Conservation (phyloP, 2,888 invertebrate species). For the Torymus tubicola region DNA sequence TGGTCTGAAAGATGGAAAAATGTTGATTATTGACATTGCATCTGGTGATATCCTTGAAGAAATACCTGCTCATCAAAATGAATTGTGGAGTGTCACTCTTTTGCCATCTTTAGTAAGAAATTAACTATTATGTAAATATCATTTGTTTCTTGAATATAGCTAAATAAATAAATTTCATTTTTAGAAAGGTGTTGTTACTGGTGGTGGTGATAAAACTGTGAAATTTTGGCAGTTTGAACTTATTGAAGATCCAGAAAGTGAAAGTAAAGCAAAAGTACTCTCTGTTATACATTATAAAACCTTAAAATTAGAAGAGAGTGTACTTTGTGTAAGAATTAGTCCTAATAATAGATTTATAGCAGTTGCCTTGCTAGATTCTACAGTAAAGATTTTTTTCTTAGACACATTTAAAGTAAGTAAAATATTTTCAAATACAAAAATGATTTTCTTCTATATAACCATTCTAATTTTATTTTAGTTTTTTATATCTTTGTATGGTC, state of each 20-base stretch:
- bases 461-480: conserved; percentile 79
- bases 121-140: conserved; percentile 13
- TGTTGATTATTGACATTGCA: conserved; percentile 91
- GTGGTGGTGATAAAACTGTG: conserved; percentile 92
- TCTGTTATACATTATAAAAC: conserved; percentile 89
- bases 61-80: conserved; percentile 88
- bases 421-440: conserved; percentile 28
- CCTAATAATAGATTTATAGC: conserved; percentile 93
- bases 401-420: conserved; percentile 91
- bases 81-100: conserved; percentile 87
- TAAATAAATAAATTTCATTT: conserved; percentile 65
- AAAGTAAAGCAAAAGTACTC: conserved; percentile 83
- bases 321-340: conserved; percentile 89
- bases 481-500: conserved; percentile 95
- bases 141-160: conserved; percentile 37
- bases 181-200: conserved; percentile 88
- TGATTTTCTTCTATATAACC: conserved; percentile 8
- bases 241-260: conserved; percentile 82
- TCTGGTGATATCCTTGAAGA: conserved; percentile 89
- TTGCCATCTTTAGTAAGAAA: conserved; percentile 77
- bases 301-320: conserved; percentile 91
- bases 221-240: conserved; percentile 97
- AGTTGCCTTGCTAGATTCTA: conserved; percentile 93
- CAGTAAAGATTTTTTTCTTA: conserved; percentile 95
- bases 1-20: conserved; percentile 89